Conservation (phyloP, 2,888 invertebrate species). For the Aporophyla lueneburgensis region DNA sequence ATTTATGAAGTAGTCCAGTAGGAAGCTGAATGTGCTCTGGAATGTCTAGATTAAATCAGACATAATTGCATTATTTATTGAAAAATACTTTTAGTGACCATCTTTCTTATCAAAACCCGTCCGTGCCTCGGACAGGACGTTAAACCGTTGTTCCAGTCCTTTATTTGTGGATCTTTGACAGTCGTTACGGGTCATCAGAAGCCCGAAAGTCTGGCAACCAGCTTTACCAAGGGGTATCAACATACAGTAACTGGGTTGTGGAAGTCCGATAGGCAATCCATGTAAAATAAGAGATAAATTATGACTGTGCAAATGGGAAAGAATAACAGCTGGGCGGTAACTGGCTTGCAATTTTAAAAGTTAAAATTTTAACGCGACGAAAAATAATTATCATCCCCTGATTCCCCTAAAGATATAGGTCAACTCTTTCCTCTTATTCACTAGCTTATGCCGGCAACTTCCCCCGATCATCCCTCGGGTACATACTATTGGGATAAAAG, state of each 20-base stretch:
- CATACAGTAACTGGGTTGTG: too few species aligned
- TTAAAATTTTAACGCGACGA: neutral
- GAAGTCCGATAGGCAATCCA: too few species aligned
- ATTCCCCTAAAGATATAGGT: neutral
- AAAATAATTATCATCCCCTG: neutral
- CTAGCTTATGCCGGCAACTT: neutral
- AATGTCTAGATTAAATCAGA: constrained; percentile 16
- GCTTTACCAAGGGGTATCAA: too few species aligned
- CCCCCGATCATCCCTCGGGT: neutral
- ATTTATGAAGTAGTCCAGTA: constrained; percentile 12
- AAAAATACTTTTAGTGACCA: neutral
- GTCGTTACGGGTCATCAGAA: too few species aligned
- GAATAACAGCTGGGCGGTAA: neutral
- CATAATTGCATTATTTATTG: neutral
- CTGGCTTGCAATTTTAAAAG: neutral
- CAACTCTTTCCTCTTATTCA: neutral
- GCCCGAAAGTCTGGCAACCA: too few species aligned
- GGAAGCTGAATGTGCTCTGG: neutral
- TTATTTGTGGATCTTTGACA: too few species aligned
- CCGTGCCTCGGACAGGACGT: too few species aligned
- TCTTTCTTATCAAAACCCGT: too few species aligned
- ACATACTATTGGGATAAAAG: neutral
- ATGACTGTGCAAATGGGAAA: neutral
- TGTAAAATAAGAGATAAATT: too few species aligned
- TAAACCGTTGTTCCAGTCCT: too few species aligned